Conservation (phyloP, 2,888 invertebrate species). For the Drosophila sordidula region DNA sequence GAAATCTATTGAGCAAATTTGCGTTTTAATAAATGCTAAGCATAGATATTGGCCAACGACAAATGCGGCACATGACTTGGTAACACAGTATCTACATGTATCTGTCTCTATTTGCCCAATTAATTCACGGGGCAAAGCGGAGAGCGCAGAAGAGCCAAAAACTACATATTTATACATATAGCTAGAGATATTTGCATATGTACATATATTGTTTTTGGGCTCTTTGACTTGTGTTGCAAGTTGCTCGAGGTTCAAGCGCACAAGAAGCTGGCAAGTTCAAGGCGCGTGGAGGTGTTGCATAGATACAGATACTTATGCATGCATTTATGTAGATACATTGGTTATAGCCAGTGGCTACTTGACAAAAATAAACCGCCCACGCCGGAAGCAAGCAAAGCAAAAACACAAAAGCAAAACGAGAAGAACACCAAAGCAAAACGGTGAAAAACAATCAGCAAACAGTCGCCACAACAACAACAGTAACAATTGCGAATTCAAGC, state of each 20-base stretch:
- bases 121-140: constrained; percentile 51
- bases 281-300: constrained; percentile 42
- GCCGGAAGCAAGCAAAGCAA: constrained; percentile 56
- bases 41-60: constrained; percentile 51
- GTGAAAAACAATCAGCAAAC: constrained; percentile 33
- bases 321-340: constrained; percentile 19
- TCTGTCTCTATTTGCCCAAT: constrained; percentile 58
- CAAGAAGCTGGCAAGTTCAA: constrained; percentile 59
- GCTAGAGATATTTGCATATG: constrained; percentile 15
- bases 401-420: constrained; percentile 14
- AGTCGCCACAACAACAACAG: constrained; percentile 18
- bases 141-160: constrained; percentile 10
- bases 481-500: constrained; percentile 19
- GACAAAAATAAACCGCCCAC: constrained; percentile 64
- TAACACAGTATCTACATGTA: constrained; percentile 17
- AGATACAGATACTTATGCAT: constrained; percentile 14
- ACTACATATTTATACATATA: constrained; percentile 11
- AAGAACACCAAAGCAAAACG: constrained; percentile 6
- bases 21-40: constrained; percentile 1
- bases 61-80: constrained; percentile 63
- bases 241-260: constrained; percentile 24
- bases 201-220: constrained; percentile 15
- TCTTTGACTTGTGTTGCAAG: constrained; percentile 44
- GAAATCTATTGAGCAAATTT: constrained; percentile 7
- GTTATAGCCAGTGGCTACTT: constrained; percentile 20